Evolutionary conservation across 2,888 invertebrate genomes (phyloP).

Genomic region (Drosophila putrida): DNA sequence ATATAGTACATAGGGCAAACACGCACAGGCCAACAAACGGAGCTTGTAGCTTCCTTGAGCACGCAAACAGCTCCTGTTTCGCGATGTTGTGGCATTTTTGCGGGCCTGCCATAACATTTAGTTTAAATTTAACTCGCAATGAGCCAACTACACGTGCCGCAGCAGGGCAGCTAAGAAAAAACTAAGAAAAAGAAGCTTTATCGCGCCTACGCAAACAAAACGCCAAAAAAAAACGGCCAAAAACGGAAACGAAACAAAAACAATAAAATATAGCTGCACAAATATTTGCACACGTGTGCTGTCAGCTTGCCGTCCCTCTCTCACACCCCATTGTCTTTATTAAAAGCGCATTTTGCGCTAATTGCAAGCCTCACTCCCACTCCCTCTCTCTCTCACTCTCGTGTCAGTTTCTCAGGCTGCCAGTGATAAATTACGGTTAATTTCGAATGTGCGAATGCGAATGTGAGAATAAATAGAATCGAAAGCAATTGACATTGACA

Average conservation of each 20-base stretch:
- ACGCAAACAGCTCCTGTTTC: slow-evolving; percentile 62
- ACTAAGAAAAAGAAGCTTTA: not conserved
- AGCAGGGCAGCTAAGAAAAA: slow-evolving; percentile 33
- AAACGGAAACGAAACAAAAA: slow-evolving; percentile 4
- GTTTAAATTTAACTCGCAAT: slow-evolving; percentile 82
- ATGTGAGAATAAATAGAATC: slow-evolving; percentile 47
- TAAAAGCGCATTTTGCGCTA: slow-evolving; percentile 77
- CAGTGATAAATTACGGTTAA: slow-evolving; percentile 59
- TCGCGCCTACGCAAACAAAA: slow-evolving; percentile 12
- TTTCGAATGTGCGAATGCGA: slow-evolving; percentile 43
- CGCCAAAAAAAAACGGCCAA: slow-evolving; percentile 24
- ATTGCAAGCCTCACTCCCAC: slow-evolving; percentile 47
- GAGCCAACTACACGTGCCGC: slow-evolving; percentile 64
- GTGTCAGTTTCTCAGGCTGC: not conserved
- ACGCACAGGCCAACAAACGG: slow-evolving; percentile 44
- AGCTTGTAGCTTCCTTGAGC: slow-evolving; percentile 34
- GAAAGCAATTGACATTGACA: slow-evolving; percentile 63
- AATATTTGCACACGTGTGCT: slow-evolving; percentile 66
- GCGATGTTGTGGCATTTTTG: slow-evolving; percentile 60
- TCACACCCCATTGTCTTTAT: slow-evolving; percentile 44
- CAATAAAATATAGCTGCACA: slow-evolving; percentile 43
- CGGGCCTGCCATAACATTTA: slow-evolving; percentile 69
- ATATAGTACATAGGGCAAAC: slow-evolving; percentile 22
- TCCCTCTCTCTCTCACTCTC: slow-evolving; percentile 11
- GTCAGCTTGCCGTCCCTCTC: slow-evolving; percentile 10